These are phyloP conservation scores for Brotogeris chrysoptera DNA, from an alignment of 2,797 vertebrate species.

Conservation along the genomic window DNA sequence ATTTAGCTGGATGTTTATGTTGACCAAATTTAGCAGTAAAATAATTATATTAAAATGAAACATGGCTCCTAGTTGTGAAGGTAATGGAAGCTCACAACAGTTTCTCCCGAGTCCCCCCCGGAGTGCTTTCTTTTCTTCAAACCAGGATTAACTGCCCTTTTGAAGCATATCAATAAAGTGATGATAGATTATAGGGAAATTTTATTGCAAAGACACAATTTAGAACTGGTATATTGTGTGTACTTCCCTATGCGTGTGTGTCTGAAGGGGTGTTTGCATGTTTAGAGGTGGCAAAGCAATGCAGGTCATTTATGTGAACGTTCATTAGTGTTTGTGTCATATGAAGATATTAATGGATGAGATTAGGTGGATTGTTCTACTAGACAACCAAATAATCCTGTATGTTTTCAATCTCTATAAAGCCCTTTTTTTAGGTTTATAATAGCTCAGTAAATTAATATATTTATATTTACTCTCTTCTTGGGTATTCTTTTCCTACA, in stretches of 20 bases:
- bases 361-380: neutral
- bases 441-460: neutral
- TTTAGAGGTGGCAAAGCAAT: neutral
- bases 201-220: neutral
- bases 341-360: neutral
- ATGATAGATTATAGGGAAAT: neutral
- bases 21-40: neutral
- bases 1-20: neutral
- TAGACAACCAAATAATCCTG: neutral
- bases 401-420: neutral
- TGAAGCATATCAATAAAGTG: neutral
- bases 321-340: neutral
- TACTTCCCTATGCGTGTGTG: neutral
- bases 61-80: neutral
- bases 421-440: neutral
- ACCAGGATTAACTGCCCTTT: neutral
- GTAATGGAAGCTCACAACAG: neutral
- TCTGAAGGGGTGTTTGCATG: neutral
- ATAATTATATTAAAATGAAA: neutral
- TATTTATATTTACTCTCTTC: neutral
- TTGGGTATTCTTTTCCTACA: neutral
- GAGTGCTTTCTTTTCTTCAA: conserved; percentile 8
- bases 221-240: neutral
- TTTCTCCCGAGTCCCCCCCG: neutral
- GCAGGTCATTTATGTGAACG: neutral